Percentiles rank a stretch among this genome's conserved stretches.
Evolutionary conservation across 1,140 invertebrate genomes (phyloP).

Genomic region (Drosophila sturtevanti): DNA sequence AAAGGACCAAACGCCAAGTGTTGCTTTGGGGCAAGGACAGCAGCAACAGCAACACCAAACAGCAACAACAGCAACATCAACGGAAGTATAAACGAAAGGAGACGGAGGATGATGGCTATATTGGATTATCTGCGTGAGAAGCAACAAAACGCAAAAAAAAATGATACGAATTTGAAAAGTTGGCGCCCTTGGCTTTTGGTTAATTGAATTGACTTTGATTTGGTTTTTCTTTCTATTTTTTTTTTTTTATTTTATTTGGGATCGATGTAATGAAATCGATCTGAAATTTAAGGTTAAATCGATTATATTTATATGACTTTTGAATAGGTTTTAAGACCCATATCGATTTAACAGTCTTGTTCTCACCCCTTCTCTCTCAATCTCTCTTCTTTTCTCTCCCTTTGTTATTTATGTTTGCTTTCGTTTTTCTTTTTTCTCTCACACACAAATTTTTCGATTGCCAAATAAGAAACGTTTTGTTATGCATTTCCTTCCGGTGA

Average conservation of each 20-base stretch:
- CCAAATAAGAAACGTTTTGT: constrained; percentile 73
- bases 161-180: constrained; percentile 41
- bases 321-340: constrained; percentile 11
- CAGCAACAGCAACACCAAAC: constrained; percentile 4
- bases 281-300: neutral
- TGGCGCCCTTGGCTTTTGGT: constrained; percentile 48
- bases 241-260: too few relatives aligned
- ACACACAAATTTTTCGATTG: neutral
- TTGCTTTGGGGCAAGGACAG: constrained; percentile 52
- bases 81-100: neutral
- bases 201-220: constrained; percentile 62
- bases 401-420: too few relatives aligned
- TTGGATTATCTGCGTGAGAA: constrained; percentile 40
- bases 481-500: constrained; percentile 75
- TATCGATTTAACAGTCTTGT: constrained; percentile 68
- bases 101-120: constrained; percentile 11
- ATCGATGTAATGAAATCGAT: constrained; percentile 31
- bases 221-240: too few relatives aligned
- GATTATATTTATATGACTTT: neutral
- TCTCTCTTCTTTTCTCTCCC: too few relatives aligned
- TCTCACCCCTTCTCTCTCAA: neutral
- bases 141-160: too few relatives aligned
- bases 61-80: neutral
- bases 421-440: neutral
- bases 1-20: constrained; percentile 63